Evolutionary conservation across 2,888 invertebrate species (phyloP).

Genomic region (Eumacrocentrus americanus): DNA sequence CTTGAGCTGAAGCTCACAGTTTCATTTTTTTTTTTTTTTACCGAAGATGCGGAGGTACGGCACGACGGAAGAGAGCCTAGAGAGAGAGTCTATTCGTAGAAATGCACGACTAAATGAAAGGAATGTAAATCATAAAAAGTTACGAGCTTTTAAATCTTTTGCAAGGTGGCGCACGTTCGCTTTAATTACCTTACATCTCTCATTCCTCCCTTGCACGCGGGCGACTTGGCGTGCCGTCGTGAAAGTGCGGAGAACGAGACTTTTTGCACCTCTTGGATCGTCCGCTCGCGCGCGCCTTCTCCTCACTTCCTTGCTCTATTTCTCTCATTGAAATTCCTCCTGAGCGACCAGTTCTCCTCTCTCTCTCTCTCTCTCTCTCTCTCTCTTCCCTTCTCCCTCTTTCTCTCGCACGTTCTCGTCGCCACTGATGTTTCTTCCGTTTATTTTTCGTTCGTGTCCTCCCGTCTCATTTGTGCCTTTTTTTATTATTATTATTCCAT

Average conservation of each 20-base stretch:
- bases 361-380: conserved; percentile 31
- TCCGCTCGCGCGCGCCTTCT: conserved; percentile 11
- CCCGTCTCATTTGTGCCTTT: conserved; percentile 1
- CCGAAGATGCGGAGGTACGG: conserved; percentile 11
- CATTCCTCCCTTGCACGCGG: conserved; percentile 47
- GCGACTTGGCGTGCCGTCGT: conserved; percentile 41
- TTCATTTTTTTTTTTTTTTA: not conserved
- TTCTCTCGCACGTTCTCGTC: conserved; percentile 25
- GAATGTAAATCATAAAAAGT: conserved; percentile 62
- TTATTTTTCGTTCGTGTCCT: conserved; percentile 9
- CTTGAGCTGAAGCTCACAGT: not conserved
- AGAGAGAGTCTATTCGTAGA: conserved; percentile 49
- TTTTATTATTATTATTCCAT: not conserved
- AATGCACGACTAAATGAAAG: conserved; percentile 60
- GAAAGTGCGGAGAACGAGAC: conserved; percentile 21
- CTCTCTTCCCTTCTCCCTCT: conserved; percentile 12
- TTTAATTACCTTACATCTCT: conserved; percentile 61
- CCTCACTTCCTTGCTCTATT: conserved; percentile 38
- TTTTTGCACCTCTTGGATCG: conserved; percentile 21
- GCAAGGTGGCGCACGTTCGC: conserved; percentile 61
- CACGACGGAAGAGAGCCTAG: conserved; percentile 25
- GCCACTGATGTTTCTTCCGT: conserved; percentile 13
- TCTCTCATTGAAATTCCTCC: conserved; percentile 53
- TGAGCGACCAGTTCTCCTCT: conserved; percentile 34
- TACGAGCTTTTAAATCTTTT: conserved; percentile 62